Evolutionary conservation across 2,797 vertebrate species (phyloP).

Genomic region (Glossophaga mutica): DNA sequence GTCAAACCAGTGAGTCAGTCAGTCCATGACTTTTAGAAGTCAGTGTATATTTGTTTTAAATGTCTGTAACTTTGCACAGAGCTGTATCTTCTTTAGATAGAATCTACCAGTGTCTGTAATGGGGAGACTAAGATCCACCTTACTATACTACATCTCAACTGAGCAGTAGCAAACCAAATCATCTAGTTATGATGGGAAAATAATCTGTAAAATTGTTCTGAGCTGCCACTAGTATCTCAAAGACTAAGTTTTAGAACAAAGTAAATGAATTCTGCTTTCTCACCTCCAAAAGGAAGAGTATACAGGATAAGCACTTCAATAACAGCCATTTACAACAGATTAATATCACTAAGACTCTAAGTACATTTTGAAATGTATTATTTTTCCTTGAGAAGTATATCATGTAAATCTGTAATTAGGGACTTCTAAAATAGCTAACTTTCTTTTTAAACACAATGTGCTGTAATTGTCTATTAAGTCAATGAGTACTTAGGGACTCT

Average conservation of each 20-base stretch:
- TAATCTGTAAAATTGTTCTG: not conserved
- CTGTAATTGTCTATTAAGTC: constrained; percentile 74
- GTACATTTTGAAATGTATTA: constrained; percentile 51
- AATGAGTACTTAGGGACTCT: constrained; percentile 70
- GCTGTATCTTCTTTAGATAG: not conserved
- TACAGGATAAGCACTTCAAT: not conserved
- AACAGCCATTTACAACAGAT: constrained; percentile 11
- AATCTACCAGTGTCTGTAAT: not conserved
- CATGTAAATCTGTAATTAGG: constrained; percentile 58
- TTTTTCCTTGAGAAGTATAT: constrained; percentile 58
- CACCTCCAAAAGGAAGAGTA: not conserved
- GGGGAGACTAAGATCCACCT: not conserved
- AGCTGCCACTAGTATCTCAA: not conserved
- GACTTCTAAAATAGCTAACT: constrained; percentile 64
- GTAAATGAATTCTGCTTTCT: not conserved
- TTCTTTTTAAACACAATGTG: constrained; percentile 49
- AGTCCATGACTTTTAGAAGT: not conserved
- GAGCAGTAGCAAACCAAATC: not conserved
- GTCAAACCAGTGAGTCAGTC: not conserved
- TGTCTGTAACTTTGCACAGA: not conserved
- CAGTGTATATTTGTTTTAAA: not conserved
- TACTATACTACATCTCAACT: not conserved
- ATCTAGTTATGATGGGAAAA: not conserved
- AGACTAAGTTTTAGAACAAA: not conserved
- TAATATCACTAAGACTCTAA: constrained; percentile 46